A percentile compares a stretch with the other conserved stretches of the same genome.
Evolutionary conservation across 2,113 vertebrate genomes (phyloP).

Genomic region (Ramphastos sulfuratus): DNA sequence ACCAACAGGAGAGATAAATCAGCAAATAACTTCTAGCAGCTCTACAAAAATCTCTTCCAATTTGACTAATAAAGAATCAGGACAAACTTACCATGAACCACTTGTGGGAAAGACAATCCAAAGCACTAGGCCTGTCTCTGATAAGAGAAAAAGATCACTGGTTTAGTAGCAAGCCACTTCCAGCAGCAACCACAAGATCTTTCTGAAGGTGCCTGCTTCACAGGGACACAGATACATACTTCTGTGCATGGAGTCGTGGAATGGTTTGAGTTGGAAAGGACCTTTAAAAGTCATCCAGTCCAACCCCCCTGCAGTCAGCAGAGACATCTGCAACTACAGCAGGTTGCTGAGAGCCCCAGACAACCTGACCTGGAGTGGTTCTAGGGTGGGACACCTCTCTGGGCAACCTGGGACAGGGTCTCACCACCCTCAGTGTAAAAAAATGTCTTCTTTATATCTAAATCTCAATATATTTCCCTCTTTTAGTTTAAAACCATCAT

Average conservation of each 20-base stretch:
- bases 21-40: not conserved
- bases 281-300: not conserved
- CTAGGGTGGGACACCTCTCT: not conserved
- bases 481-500: not conserved
- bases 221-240: fast-evolving
- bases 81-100: slow-evolving; percentile 66
- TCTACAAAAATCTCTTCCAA: not conserved
- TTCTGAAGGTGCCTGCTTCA: not conserved
- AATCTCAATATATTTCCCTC: not conserved
- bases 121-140: slow-evolving; percentile 59
- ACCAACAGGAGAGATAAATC: not conserved
- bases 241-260: not conserved
- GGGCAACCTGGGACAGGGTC: not conserved
- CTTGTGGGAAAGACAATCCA: slow-evolving; percentile 62
- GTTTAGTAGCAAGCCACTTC: not conserved
- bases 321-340: too few species aligned
- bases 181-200: not conserved
- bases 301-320: not conserved
- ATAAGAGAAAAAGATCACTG: not conserved
- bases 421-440: not conserved
- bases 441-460: not conserved
- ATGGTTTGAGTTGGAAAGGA: not conserved
- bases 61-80: not conserved
- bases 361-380: too few species aligned
- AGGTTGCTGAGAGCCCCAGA: too few species aligned